Conservation (phyloP, 2,797 vertebrate genomes). For the Pseudopleuronectes americanus region DNA sequence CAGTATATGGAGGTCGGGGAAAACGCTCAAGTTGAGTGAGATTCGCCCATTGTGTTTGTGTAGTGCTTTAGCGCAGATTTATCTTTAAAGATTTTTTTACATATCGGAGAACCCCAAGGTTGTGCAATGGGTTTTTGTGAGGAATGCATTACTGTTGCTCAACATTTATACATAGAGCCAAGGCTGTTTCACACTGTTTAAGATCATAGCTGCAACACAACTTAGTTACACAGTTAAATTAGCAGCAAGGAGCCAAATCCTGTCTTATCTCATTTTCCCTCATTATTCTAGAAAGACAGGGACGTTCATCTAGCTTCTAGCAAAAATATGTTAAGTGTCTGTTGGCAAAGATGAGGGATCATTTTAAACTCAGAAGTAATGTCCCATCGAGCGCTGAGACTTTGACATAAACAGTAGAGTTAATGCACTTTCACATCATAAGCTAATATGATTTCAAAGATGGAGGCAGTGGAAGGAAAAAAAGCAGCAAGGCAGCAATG, state of each 20-base stretch:
- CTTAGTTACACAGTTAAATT: constrained; percentile 25
- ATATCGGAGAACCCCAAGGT: not conserved
- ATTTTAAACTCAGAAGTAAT: constrained; percentile 59
- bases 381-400: constrained; percentile 61
- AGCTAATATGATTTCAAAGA: constrained; percentile 78
- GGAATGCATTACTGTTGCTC: constrained; percentile 38
- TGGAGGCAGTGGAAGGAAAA: constrained; percentile 67
- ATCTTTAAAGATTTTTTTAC: no score
- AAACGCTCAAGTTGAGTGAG: constrained; percentile 5
- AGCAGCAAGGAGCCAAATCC: constrained; percentile 27
- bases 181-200: constrained; percentile 25
- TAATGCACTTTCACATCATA: constrained; percentile 78
- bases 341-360: constrained; percentile 40
- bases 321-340: constrained; percentile 51
- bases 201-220: constrained; percentile 33
- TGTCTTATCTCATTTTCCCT: constrained; percentile 19
- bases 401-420: constrained; percentile 69
- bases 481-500: constrained; percentile 63
- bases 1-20: not conserved
- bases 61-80: not conserved
- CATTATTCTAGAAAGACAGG: constrained; percentile 18
- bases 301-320: constrained; percentile 51
- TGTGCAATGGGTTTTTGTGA: constrained; percentile 37
- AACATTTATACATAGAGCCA: constrained; percentile 37
- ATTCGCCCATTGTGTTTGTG: constrained; percentile 4